A percentile compares a stretch with the other conserved stretches of the same genome.
Conservation (phyloP, 1,140 invertebrate species). For the Lepidurus couesii region DNA sequence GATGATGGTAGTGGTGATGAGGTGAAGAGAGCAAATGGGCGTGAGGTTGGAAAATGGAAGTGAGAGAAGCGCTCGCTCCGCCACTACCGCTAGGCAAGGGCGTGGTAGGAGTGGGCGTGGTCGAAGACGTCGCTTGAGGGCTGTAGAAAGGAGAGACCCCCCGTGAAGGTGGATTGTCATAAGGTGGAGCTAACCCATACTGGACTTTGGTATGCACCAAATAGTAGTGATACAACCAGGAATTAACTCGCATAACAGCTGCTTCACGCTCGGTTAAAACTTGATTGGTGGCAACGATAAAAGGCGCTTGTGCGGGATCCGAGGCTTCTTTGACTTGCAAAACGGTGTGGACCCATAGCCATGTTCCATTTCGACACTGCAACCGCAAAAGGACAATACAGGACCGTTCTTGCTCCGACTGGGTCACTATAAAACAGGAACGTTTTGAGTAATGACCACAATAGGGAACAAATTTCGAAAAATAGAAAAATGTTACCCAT, state of each 20-base stretch:
- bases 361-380: constrained; percentile 72
- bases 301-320: constrained; percentile 70
- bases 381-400: constrained; percentile 86
- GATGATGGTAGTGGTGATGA: constrained; percentile 1
- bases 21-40: not conserved
- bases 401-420: constrained; percentile 91
- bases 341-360: constrained; percentile 91
- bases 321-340: constrained; percentile 82
- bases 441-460: constrained; percentile 24
- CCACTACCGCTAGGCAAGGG: constrained; percentile 11
- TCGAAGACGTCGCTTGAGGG: not conserved
- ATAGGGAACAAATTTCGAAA: constrained; percentile 38
- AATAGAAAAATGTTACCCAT: constrained; percentile 62
- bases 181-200: constrained; percentile 68
- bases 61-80: not conserved
- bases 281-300: constrained; percentile 96
- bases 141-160: constrained; percentile 36
- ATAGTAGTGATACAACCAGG: constrained; percentile 90
- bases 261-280: constrained; percentile 87
- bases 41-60: not conserved
- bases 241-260: constrained; percentile 79
- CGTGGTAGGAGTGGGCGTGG: not conserved
- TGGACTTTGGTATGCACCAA: constrained; percentile 87
- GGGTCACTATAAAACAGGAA: constrained; percentile 62
- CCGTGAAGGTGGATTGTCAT: constrained; percentile 46